Conservation (phyloP, 1,140 invertebrate species). For the Mylabris phalerata region DNA sequence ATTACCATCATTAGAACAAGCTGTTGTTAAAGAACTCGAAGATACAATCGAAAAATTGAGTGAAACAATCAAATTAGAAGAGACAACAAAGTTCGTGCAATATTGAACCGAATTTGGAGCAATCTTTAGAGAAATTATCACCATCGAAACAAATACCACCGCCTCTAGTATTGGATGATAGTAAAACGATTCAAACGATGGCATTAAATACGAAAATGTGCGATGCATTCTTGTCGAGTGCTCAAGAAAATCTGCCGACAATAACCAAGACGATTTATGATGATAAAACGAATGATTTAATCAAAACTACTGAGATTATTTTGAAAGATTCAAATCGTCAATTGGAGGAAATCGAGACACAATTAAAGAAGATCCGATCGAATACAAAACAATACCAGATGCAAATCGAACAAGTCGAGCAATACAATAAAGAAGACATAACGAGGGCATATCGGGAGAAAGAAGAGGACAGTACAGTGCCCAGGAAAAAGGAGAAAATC, state of each 20-base stretch:
- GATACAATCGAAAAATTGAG: constrained; percentile 34
- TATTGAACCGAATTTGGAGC: constrained; percentile 32
- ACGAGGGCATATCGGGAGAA: constrained; percentile 39
- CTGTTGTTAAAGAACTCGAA: constrained; percentile 29
- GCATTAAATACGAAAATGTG: constrained; percentile 38
- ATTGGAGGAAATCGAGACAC: constrained; percentile 30
- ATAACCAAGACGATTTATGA: constrained; percentile 13
- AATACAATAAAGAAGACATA: constrained; percentile 41
- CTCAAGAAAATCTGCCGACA: constrained; percentile 28
- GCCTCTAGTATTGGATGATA: constrained; percentile 20
- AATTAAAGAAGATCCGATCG: constrained; percentile 29
- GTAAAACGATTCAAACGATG: constrained; percentile 12
- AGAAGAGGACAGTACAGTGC: constrained; percentile 38
- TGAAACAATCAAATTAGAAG: constrained; percentile 25
- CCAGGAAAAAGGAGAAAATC: constrained; percentile 43
- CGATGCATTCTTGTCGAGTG: constrained; percentile 49
- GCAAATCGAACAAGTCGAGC: constrained; percentile 32
- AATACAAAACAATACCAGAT: constrained; percentile 19
- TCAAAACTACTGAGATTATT: constrained; percentile 9
- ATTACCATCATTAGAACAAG: constrained; percentile 17
- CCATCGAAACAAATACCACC: constrained; percentile 11
- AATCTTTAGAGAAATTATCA: constrained; percentile 31
- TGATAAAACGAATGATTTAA: not conserved
- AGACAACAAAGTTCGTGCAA: constrained; percentile 30
- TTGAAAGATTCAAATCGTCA: constrained; percentile 33